A percentile compares a stretch with the other conserved stretches of the same genome.
Conservation (phyloP, 2,113 vertebrate genomes). For the Pseudorasbora parva region DNA sequence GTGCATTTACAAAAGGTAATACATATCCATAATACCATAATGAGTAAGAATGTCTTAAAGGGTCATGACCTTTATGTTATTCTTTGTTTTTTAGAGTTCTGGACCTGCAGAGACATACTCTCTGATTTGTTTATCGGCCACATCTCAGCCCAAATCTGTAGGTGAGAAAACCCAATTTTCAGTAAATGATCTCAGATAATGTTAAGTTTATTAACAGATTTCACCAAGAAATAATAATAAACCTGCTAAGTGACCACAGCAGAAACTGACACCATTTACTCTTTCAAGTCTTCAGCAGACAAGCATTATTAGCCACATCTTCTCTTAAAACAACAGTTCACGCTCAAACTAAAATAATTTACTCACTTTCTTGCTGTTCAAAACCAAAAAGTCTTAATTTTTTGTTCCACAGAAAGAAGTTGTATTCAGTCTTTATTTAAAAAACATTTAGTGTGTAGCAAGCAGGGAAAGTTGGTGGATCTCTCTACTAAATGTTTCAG, state of each 20-base stretch:
- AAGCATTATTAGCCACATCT: not conserved
- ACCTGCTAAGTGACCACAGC: not conserved
- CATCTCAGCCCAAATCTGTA: not conserved
- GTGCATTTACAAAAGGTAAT: not conserved
- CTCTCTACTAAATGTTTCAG: too few relatives aligned
- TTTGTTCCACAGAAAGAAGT: too few relatives aligned
- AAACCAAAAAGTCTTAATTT: not conserved
- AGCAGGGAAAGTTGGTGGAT: too few relatives aligned
- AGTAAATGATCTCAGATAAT: not conserved
- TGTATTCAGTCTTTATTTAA: too few relatives aligned
- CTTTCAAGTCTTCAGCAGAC: not conserved
- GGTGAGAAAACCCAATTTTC: not conserved
- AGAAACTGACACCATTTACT: not conserved
- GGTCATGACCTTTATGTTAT: not conserved
- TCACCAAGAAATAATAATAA: not conserved
- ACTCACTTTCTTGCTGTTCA: not conserved
- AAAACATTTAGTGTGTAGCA: too few relatives aligned
- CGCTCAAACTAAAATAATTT: not conserved
- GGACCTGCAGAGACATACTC: not conserved
- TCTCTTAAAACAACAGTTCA: not conserved
- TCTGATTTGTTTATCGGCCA: slow-evolving; percentile 14
- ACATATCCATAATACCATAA: not conserved
- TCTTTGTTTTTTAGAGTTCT: not conserved
- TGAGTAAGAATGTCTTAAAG: not conserved
- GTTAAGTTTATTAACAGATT: not conserved